phyloP scores from a whole-genome alignment of 2,797 vertebrate genomes.

The Eutrigla gurnardus region DNA sequence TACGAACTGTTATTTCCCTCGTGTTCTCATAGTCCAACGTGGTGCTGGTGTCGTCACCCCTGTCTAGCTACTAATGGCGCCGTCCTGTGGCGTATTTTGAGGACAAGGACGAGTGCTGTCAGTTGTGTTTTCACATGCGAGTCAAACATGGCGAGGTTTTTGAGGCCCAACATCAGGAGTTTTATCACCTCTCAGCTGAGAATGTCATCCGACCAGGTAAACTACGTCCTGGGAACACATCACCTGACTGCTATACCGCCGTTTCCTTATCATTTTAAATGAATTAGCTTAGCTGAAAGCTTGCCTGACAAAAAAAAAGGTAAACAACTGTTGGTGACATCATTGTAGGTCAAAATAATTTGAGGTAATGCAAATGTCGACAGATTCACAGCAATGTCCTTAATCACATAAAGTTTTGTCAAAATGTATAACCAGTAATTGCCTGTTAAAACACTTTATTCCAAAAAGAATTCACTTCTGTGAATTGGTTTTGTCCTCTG shows the following conservation, averaged over 20 bases:
- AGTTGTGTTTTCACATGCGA: slow-evolving; percentile 11
- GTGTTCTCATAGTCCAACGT: not conserved
- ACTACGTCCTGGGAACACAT: not conserved
- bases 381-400: not conserved
- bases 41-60: slow-evolving; percentile 9
- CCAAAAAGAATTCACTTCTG: not conserved
- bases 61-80: slow-evolving; percentile 62
- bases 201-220: slow-evolving; percentile 83
- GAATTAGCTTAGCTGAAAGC: not conserved
- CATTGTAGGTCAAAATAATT: not conserved
- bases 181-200: slow-evolving; percentile 78
- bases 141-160: slow-evolving; percentile 76
- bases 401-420: not conserved
- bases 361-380: not conserved
- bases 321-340: not conserved
- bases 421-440: not conserved
- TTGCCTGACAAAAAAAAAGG: fast-evolving
- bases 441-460: not conserved
- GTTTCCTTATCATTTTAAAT: not conserved
- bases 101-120: slow-evolving; percentile 68
- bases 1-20: fast-evolving
- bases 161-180: slow-evolving; percentile 73
- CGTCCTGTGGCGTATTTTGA: slow-evolving; percentile 53
- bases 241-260: too few relatives aligned
- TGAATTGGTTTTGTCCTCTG: slow-evolving; percentile 9